Evolutionary conservation across 2,888 invertebrate species (phyloP).

Genomic region (Himalopsyche anomala): DNA sequence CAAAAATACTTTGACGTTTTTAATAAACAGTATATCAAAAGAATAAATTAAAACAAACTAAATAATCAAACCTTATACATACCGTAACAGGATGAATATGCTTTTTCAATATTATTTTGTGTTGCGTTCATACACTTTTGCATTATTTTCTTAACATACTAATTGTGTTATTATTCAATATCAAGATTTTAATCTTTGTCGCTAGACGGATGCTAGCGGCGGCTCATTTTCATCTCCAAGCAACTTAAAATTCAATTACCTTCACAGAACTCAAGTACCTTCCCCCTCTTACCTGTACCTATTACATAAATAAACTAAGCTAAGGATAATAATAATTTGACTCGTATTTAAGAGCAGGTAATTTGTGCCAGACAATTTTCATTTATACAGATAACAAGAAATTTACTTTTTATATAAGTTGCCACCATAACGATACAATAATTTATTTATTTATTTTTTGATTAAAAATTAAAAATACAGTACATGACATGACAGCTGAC

Average conservation of each 20-base stretch:
- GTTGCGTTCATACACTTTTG: background rate
- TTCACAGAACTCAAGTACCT: conserved; percentile 42
- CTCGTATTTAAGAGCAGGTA: conserved; percentile 15
- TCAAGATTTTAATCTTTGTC: conserved; percentile 65
- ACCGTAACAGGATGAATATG: too few species aligned
- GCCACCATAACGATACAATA: too few species aligned
- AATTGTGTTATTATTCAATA: conserved; percentile 64
- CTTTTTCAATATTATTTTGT: too few species aligned
- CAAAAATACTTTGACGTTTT: too few species aligned
- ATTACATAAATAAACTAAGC: conserved; percentile 38
- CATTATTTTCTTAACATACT: conserved; percentile 43
- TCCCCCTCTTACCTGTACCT: conserved; percentile 1
- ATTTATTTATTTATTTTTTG: too few species aligned
- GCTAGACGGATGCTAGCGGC: conserved; percentile 62
- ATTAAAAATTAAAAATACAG: too few species aligned
- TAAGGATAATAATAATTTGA: conserved; percentile 29
- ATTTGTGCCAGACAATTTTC: background rate
- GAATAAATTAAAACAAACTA: too few species aligned
- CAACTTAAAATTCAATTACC: conserved; percentile 61
- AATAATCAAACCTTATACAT: too few species aligned
- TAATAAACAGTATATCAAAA: too few species aligned
- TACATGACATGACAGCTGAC: too few species aligned
- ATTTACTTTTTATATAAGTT: too few species aligned
- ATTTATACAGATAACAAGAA: too few species aligned
- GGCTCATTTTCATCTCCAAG: conserved; percentile 61